Conservation (phyloP, 1,140 invertebrate genomes). For the Drosophila asahinai region DNA sequence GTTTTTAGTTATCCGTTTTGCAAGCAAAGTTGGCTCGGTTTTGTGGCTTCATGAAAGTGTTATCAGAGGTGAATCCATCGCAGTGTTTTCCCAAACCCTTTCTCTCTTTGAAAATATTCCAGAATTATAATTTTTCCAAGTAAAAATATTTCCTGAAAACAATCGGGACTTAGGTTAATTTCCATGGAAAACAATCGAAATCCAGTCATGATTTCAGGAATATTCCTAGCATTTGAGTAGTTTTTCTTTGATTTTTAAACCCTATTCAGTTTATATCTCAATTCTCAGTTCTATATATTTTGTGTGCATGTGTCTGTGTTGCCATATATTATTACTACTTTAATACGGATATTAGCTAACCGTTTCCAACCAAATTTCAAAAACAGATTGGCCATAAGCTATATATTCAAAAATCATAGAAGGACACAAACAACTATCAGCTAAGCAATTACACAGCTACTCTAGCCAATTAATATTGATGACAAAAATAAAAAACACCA, state of each 20-base stretch:
- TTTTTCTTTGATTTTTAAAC: neutral
- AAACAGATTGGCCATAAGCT: slow-evolving; percentile 13
- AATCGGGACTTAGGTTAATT: neutral
- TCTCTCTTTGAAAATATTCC: neutral
- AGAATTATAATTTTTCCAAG: slow-evolving; percentile 1
- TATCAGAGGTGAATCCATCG: slow-evolving; percentile 3
- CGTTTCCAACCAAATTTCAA: slow-evolving; percentile 1
- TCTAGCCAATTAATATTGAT: slow-evolving; percentile 45
- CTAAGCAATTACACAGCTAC: slow-evolving; percentile 38
- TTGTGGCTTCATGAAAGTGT: slow-evolving; percentile 13
- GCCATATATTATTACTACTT: slow-evolving; percentile 24
- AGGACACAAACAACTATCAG: slow-evolving; percentile 12
- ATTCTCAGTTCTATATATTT: slow-evolving; percentile 1
- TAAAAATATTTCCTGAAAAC: neutral
- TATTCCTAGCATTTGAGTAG: neutral
- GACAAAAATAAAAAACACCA: slow-evolving; percentile 9
- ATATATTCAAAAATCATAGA: slow-evolving; percentile 2
- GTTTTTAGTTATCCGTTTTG: slow-evolving; percentile 32
- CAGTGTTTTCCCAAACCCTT: slow-evolving; percentile 5
- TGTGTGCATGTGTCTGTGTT: slow-evolving; percentile 25
- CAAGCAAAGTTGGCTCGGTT: slow-evolving; percentile 47
- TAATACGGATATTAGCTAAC: slow-evolving; percentile 4
- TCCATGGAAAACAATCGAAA: neutral
- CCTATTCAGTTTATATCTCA: neutral
- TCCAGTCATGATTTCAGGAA: neutral